Base-by-base conservation (phyloP, 2,888 invertebrate species). In the Alloplasta piceator region DNA sequence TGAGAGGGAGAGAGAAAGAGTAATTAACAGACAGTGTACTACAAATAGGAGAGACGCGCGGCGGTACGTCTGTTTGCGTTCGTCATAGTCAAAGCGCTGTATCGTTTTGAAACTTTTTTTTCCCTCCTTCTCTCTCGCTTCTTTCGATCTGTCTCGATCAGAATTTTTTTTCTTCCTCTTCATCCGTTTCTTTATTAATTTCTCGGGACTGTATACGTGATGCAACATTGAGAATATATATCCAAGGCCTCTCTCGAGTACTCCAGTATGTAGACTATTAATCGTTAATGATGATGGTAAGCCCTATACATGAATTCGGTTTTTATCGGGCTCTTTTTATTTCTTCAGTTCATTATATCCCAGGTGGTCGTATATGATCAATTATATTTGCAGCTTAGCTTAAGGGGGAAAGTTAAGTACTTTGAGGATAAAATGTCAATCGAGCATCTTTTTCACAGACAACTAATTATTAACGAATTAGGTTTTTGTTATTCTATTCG, bases 21-120 rank as follows among this genome's bases (percentile, higher is more conserved):
- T 82, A 68, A 74, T 63, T 82, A 70, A 60, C 67, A 43, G 56
- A 58, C 41, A 52, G 78, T 74, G 78, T 81, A 72, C 74, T 56
- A 75, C 66, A 66, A 67, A 66, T 16, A 52, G 36, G n/a, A 52
- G 61, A 61, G 70, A 41, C 39, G n/a, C n/a, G n/a, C 58, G 56
- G 52, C 72, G 61, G 68, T 73, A 52, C 61, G 61, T 52, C 68
- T 73, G 72, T 78, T 78, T 81, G 26, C 26, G 67, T 72, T 72
- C 60, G 77, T 26, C 26, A 26, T 26, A 26, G 55, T 63, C 46
- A 71, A 63, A 71, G 36, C 70, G 46, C 55, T 76, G 26, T 26
- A 63, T 48, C 76, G 63, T 70, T 48, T 41, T 39, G 41, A 56
- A 56, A 39, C 52, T n/a, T 68, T 39, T 67, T 67, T 48, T 56